Conservation (phyloP, 1,140 invertebrate genomes). For the Reticulitermes speratus region DNA sequence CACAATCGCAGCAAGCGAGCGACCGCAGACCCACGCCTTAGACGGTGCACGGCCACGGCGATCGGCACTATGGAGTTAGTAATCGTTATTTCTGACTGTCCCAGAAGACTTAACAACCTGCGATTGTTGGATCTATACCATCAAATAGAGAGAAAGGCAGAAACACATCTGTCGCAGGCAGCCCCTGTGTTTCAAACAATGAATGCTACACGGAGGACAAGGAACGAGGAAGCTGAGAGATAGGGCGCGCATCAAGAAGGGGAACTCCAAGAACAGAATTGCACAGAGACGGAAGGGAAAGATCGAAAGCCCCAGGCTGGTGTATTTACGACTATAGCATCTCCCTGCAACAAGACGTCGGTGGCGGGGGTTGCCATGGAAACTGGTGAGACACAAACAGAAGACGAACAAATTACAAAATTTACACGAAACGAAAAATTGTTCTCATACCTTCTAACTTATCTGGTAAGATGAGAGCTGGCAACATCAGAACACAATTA, state of each 20-base stretch:
- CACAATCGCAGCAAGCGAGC: no score
- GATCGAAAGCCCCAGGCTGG: not conserved
- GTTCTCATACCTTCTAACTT: not conserved
- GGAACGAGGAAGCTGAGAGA: no score
- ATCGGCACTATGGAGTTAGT: no score
- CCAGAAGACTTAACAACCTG: no score
- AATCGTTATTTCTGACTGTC: no score
- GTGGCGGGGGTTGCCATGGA: conserved; percentile 1
- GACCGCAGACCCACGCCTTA: no score
- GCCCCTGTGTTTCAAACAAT: not conserved
- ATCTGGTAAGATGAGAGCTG: no score
- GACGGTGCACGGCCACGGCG: no score
- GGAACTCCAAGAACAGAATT: not conserved
- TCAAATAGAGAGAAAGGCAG: no score
- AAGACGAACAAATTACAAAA: not conserved
- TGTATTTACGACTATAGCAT: not conserved
- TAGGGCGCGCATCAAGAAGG: not conserved
- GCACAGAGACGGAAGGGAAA: not conserved
- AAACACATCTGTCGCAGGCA: not conserved
- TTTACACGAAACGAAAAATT: not conserved
- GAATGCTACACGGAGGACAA: not conserved
- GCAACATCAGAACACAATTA: no score
- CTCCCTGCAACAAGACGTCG: not conserved
- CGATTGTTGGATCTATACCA: no score
- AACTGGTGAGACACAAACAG: not conserved